A percentile compares a stretch with the other conserved stretches of the same genome.
phyloP scores from a whole-genome alignment of 2,888 invertebrate species.

The Capitulum mitella region DNA sequence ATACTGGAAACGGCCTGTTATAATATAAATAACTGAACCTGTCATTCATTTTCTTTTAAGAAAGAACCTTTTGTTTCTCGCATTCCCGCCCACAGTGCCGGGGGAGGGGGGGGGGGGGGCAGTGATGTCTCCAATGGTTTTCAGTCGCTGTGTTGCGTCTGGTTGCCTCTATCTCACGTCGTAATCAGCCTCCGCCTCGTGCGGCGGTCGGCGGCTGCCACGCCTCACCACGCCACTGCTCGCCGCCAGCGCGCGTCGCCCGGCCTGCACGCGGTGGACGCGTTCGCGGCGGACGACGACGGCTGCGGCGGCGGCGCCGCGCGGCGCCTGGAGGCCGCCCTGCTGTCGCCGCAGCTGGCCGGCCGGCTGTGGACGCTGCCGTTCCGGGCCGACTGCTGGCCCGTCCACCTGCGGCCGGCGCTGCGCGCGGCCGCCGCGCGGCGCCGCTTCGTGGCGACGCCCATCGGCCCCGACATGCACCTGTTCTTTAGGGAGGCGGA shows the following conservation, averaged over 20 bases:
- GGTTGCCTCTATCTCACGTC: no score
- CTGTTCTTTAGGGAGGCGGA: neutral
- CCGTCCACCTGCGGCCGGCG: neutral
- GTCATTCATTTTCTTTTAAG: no score
- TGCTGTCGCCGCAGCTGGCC: neutral
- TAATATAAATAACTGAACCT: no score
- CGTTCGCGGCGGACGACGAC: neutral
- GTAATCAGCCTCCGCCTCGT: no score
- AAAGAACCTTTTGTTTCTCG: no score
- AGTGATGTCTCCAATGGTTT: no score
- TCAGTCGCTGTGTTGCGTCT: no score
- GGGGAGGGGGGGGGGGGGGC: no score
- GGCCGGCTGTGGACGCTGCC: neutral
- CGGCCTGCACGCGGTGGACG: neutral
- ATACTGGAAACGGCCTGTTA: no score
- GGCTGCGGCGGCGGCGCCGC: neutral
- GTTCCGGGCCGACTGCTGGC: neutral
- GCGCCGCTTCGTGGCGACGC: neutral
- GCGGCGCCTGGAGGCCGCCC: neutral
- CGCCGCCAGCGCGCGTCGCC: neutral
- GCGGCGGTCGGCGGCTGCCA: neutral
- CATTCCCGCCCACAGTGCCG: no score
- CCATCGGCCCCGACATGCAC: neutral
- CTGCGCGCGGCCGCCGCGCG: neutral
- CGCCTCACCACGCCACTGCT: neutral